Evolutionary conservation across 2,797 vertebrate genomes (phyloP), one percentile per base, ranked within the genome.

Genomic region (Malurus splendens): DNA sequence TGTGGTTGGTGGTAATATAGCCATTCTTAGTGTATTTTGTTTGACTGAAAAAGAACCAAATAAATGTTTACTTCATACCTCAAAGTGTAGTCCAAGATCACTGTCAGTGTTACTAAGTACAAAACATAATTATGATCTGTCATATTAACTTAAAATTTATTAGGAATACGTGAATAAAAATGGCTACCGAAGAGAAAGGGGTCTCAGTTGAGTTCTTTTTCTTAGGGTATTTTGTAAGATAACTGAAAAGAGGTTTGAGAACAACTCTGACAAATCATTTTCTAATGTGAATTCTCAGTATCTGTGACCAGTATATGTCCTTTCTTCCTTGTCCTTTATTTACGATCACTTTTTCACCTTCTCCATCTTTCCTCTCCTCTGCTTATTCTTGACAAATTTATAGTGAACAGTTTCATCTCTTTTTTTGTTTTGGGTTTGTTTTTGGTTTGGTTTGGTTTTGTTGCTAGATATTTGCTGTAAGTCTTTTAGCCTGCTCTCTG

Each of bases 251-350:
- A n/a, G n/a, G n/a, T n/a, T n/a, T n/a, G n/a, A n/a, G n/a, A n/a
- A n/a, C n/a, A n/a, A n/a, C n/a, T n/a, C n/a, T n/a, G n/a, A 59
- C 12, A 82, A 73, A 28, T 15, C 1, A 2, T 71, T 59, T 82
- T 82, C 59, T 73, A 23, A 44, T 87, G 81, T 42, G 56, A n/a
- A 57, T 45, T 75, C 14, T 87, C n/a, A 22, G 6, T 67, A 18
- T 41, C 33, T 80, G 30, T 82, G 17, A 36, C 9, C 17, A 36
- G 10, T 39, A 10, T 56, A 20, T 62, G 16, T 56, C 10, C n/a
- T 89, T 91, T 80, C 61, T 87, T 70, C 7, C 25, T 38, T 67
- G 56, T 41, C 17, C 12, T 83, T 87, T 76, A 36, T 64, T 74
- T 48, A 30, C 50, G 23, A 42, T n/a, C n/a, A 30, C 7, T 41